Evolutionary conservation across 2,888 invertebrate genomes (phyloP), one percentile per base, ranked within the genome.

Genomic region (Rhyacophila evoluta): DNA sequence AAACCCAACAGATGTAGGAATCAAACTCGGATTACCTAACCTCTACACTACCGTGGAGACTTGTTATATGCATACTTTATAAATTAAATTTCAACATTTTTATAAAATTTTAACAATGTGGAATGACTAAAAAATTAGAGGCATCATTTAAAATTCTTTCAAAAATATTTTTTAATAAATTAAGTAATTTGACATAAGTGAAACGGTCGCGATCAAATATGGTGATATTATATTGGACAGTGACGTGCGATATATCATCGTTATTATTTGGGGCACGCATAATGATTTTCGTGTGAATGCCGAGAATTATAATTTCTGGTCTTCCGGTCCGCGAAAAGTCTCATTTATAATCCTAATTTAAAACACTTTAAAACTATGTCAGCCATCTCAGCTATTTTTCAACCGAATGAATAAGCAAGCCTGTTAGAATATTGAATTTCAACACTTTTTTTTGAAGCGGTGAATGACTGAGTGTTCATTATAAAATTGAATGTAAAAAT

Each of bases 251-350:
- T 55, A 19, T 19, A 55, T 55, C 55, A 55, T 55, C 25, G 55
- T 55, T 55, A 55, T 55, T 55, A 55, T 25, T 19, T 55, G 19
- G 55, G 25, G 55, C 55, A 55, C 55, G 55, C 55, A 55, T 55
- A 55, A 55, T 55, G 55, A 55, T 55, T 55, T 55, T 19, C 19
- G 55, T 55, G 15, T 25, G 55, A 55, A 55, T 25, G 55, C 25
- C 19, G 1, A 8, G 25, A 55, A 55, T 25, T 25, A 55, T 55
- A 55, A 25, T 25, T 55, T 55, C 19, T 55, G 19, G 6, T 55
- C 55, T 55, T 55, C 25, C 55, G 25, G 55, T 25, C 19, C 25
- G 55, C 19, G 15, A 55, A 55, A 55, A 25, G 15, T 19, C 55
- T 25, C 25, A 55, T 55, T 55, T 55, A 55, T 25, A 25, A 55